Base-by-base conservation (phyloP, 2,113 vertebrate genomes). In the Cynoglossus semilaevis region DNA sequence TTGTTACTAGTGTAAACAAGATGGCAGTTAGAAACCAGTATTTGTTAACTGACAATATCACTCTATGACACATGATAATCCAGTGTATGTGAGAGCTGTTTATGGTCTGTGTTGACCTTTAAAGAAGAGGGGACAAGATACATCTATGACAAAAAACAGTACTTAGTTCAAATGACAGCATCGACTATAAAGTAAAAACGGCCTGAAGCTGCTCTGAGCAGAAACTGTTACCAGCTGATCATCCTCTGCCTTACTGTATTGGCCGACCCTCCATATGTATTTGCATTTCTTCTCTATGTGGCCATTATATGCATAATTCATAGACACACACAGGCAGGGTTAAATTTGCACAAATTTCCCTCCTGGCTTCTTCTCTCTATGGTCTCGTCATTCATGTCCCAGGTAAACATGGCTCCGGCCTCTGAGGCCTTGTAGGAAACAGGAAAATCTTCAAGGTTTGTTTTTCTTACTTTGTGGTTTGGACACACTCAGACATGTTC, bases 141-240 rank as follows among this genome's bases (percentile, higher is more conserved):
- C n/a, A n/a, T n/a, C n/a, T n/a, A n/a, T n/a, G n/a, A n/a, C n/a
- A n/a, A n/a, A n/a, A n/a, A n/a, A n/a, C n/a, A n/a, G n/a, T n/a
- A n/a, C n/a, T n/a, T n/a, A n/a, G n/a, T n/a, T n/a, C n/a, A n/a
- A n/a, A n/a, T n/a, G n/a, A n/a, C n/a, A n/a, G n/a, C n/a, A n/a
- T n/a, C n/a, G n/a, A n/a, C n/a, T n/a, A n/a, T n/a, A 29, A 29
- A 6, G 22, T 29, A 29, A 6, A 6, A 29, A 29, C 19, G 15
- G 40, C 61, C 51, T 51, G n/a, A 58, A 61, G 40, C 42, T 8
- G 40, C 12, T 72, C 29, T 53, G n/a, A 75, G 57, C 77, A 73
- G 82, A 87, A 83, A 90, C 74, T 74, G 63, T 85, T 91, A 84
- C 75, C 78, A 89, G 84, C 85, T 77, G 59, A 85, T 83, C 63